phyloP scores from a whole-genome alignment of 2,888 invertebrate species.

The Lasioglossum leucozonium region DNA sequence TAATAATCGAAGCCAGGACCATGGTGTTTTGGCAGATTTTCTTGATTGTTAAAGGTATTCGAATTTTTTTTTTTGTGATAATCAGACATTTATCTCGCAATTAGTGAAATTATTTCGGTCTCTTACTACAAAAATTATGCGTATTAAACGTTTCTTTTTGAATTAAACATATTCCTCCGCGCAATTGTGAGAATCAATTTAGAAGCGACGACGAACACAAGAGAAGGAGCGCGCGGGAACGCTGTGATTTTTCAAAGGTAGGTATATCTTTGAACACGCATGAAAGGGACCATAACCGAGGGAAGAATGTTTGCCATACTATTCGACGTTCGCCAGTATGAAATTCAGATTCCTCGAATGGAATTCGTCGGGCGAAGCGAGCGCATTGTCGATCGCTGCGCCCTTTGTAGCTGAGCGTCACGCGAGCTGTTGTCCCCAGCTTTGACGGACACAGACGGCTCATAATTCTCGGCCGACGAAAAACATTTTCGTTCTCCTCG shows the following conservation, averaged over 20 bases:
- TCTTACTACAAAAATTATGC: background rate
- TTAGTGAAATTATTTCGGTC: no score
- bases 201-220: no score
- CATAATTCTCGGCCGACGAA: background rate
- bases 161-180: background rate
- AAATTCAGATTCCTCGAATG: slow-evolving; percentile 42
- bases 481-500: background rate
- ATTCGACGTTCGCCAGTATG: background rate
- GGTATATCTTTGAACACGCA: slow-evolving; percentile 20
- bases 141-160: background rate
- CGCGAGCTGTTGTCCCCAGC: background rate
- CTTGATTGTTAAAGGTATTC: no score
- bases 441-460: background rate
- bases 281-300: background rate
- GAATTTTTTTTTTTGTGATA: no score
- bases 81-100: no score
- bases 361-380: background rate
- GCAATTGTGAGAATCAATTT: background rate
- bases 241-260: slow-evolving; percentile 32
- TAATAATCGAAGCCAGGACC: no score
- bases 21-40: no score
- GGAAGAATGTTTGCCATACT: slow-evolving; percentile 48
- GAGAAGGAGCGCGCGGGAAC: no score
- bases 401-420: slow-evolving; percentile 8
- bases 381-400: slow-evolving; percentile 12